A percentile compares a stretch with the other conserved stretches of the same genome.
Conservation (phyloP, 1,140 invertebrate species). For the Kradibia gibbosae region DNA sequence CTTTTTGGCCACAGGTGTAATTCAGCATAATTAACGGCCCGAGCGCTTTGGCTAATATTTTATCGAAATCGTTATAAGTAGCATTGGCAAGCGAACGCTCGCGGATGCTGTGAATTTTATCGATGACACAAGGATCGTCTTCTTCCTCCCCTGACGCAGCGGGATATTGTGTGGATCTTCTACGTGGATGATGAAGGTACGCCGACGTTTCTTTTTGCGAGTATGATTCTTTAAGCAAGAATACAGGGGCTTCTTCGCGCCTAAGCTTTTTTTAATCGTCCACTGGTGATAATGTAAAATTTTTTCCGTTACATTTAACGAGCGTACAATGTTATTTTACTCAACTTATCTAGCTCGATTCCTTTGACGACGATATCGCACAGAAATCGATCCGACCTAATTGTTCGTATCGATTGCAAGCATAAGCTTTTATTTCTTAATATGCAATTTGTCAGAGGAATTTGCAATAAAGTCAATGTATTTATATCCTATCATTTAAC, state of each 20-base stretch:
- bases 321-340: neutral
- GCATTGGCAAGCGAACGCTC: neutral
- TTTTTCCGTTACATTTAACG: neutral
- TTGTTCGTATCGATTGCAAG: conserved; percentile 2
- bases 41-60: conserved; percentile 28
- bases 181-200: conserved; percentile 4
- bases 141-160: conserved; percentile 25
- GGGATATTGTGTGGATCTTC: conserved; percentile 2
- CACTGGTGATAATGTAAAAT: neutral
- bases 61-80: conserved; percentile 37
- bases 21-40: conserved; percentile 42
- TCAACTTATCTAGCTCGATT: neutral
- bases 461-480: neutral
- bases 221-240: neutral
- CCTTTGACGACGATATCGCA: neutral
- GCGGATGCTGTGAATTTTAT: conserved; percentile 44
- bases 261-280: conserved; percentile 6
- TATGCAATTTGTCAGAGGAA: neutral
- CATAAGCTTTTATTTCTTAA: neutral
- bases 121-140: conserved; percentile 45
- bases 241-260: neutral
- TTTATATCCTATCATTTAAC: neutral
- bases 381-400: neutral
- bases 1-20: conserved; percentile 36
- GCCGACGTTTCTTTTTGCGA: conserved; percentile 9